phyloP scores from a whole-genome alignment of 2,888 invertebrate species.

The Athrips mouffetella region DNA sequence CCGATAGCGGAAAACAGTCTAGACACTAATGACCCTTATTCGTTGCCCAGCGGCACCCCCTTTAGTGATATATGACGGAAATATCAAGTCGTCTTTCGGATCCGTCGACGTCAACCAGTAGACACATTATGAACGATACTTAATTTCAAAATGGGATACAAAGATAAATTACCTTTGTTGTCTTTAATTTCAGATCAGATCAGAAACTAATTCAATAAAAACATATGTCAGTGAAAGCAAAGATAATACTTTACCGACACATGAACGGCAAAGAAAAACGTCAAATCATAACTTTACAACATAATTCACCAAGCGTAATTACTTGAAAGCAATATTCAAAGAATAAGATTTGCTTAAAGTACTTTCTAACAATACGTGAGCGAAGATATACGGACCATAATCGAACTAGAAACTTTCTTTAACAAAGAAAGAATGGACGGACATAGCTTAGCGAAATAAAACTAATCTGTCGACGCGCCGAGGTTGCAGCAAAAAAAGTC shows the following conservation, averaged over 20 bases:
- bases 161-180: background rate
- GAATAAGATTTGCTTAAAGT: conserved; percentile 34
- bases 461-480: conserved; percentile 33
- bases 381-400: conserved; percentile 43
- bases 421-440: conserved; percentile 33
- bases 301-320: conserved; percentile 2
- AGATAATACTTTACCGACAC: background rate
- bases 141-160: background rate
- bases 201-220: background rate
- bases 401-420: conserved; percentile 43
- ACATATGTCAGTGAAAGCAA: background rate
- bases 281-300: conserved; percentile 3
- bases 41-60: conserved; percentile 9
- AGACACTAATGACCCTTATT: conserved; percentile 18
- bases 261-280: conserved; percentile 3
- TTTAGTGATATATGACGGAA: conserved; percentile 16
- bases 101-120: background rate
- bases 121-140: background rate
- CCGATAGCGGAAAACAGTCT: conserved; percentile 12
- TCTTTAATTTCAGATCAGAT: background rate
- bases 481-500: conserved; percentile 37
- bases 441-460: conserved; percentile 44
- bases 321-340: conserved; percentile 9
- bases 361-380: conserved; percentile 53
- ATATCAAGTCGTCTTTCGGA: background rate